phyloP scores from a whole-genome alignment of 2,113 vertebrate genomes.

The Micromys minutus region DNA sequence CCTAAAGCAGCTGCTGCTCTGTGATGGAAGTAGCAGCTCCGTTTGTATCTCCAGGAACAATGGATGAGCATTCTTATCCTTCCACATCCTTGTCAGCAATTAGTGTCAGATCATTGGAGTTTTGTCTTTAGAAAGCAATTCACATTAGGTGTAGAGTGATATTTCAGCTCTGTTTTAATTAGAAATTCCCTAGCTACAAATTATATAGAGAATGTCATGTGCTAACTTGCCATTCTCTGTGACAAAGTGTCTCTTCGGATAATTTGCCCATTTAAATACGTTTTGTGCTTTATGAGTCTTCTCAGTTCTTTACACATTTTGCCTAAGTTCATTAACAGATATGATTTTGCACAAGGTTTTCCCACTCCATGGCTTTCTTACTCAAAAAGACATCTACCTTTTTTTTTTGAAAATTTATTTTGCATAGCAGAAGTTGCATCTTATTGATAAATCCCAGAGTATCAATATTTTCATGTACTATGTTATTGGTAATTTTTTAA shows the following conservation, averaged over 20 bases:
- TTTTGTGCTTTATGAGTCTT: neutral
- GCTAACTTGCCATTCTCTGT: constrained; percentile 15
- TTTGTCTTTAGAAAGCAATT: constrained; percentile 1
- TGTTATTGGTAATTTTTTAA: neutral
- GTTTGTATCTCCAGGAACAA: neutral
- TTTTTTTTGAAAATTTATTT: neutral
- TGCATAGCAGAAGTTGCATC: neutral
- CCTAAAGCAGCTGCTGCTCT: neutral
- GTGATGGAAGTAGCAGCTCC: neutral
- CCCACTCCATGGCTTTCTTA: neutral
- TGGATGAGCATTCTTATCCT: neutral
- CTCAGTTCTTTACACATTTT: neutral
- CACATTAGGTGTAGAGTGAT: neutral
- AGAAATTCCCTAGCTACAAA: constrained; percentile 32
- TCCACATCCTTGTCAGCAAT: neutral
- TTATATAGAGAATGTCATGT: neutral
- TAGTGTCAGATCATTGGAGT: neutral
- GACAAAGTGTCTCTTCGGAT: neutral
- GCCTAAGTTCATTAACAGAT: neutral
- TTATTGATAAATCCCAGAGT: neutral
- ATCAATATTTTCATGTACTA: neutral
- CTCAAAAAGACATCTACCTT: neutral
- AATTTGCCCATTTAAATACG: neutral
- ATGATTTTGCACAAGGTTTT: neutral
- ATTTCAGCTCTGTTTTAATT: constrained; percentile 25